phyloP scores from a whole-genome alignment of 2,888 invertebrate genomes.

The Hyposoter didymator region DNA sequence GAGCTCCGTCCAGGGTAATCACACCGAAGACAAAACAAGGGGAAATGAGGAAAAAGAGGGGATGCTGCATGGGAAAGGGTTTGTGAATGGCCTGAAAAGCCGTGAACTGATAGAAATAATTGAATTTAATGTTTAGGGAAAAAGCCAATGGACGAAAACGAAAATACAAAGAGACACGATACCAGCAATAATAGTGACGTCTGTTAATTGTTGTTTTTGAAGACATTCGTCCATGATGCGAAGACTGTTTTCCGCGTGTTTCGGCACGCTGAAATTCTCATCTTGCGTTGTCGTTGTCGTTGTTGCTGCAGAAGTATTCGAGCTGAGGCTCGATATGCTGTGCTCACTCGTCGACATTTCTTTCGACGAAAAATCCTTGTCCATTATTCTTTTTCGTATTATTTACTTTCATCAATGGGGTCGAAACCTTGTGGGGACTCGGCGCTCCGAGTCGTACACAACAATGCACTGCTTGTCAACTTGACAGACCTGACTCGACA shows the following conservation, averaged over 20 bases:
- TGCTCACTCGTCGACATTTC: slow-evolving; percentile 80
- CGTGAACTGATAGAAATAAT: no score
- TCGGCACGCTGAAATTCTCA: slow-evolving; percentile 90
- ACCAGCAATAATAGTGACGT: slow-evolving; percentile 94
- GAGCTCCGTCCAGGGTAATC: no score
- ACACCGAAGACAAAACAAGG: no score
- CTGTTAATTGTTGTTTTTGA: slow-evolving; percentile 93
- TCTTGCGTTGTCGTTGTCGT: slow-evolving; percentile 87
- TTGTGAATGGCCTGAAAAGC: no score
- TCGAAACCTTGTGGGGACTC: slow-evolving; percentile 31
- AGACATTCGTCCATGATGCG: slow-evolving; percentile 93
- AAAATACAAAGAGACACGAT: neutral
- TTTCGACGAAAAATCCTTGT: slow-evolving; percentile 75
- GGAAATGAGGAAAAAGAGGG: no score
- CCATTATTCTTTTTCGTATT: slow-evolving; percentile 70
- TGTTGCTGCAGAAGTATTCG: slow-evolving; percentile 84
- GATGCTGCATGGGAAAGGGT: no score
- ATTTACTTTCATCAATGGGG: slow-evolving; percentile 22
- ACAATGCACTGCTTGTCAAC: slow-evolving; percentile 52
- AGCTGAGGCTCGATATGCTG: slow-evolving; percentile 79
- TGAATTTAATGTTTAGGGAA: no score
- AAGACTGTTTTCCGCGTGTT: slow-evolving; percentile 93
- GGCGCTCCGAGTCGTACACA: slow-evolving; percentile 61
- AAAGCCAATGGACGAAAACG: neutral
- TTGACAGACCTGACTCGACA: neutral